Evolutionary conservation across 2,888 invertebrate genomes (phyloP).

Genomic region (Drosophila cyrtoloma): DNA sequence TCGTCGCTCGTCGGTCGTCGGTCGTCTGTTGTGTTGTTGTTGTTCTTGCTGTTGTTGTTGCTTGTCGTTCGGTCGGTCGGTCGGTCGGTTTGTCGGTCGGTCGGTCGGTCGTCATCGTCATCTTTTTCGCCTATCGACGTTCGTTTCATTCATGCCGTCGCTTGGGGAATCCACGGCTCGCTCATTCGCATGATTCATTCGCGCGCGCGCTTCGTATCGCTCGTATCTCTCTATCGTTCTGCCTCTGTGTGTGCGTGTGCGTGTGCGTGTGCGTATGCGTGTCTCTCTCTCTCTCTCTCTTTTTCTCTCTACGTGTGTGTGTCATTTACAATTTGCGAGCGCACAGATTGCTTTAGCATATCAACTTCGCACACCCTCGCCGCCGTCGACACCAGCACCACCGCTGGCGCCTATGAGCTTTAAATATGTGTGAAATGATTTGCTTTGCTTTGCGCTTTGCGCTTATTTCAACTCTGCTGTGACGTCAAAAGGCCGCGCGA

Average conservation of each 20-base stretch:
- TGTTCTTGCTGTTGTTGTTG: not conserved
- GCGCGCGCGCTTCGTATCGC: constrained; percentile 35
- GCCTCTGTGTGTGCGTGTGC: constrained; percentile 1
- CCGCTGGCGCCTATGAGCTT: not conserved
- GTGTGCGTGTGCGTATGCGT: constrained; percentile 13
- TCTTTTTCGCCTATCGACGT: constrained; percentile 43
- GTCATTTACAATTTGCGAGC: constrained; percentile 38
- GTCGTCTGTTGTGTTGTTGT: constrained; percentile 22
- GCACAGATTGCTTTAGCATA: constrained; percentile 50
- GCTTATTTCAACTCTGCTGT: constrained; percentile 9
- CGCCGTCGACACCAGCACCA: not conserved
- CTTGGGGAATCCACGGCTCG: constrained; percentile 70
- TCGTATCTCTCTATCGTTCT: constrained; percentile 6
- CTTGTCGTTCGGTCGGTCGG: constrained; percentile 1
- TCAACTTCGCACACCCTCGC: constrained; percentile 10
- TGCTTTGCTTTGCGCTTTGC: not conserved
- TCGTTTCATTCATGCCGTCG: constrained; percentile 69
- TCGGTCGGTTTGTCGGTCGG: constrained; percentile 7
- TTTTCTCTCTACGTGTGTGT: constrained; percentile 19
- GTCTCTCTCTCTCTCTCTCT: not conserved
- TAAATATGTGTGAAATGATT: constrained; percentile 53
- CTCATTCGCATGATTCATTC: constrained; percentile 62
- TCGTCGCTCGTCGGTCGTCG: not conserved
- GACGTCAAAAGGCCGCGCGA: constrained; percentile 56
- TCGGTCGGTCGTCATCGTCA: constrained; percentile 28